Percentiles rank a stretch among this genome's conserved stretches.
Conservation (phyloP, 2,888 invertebrate genomes). For the Aquatica leii region DNA sequence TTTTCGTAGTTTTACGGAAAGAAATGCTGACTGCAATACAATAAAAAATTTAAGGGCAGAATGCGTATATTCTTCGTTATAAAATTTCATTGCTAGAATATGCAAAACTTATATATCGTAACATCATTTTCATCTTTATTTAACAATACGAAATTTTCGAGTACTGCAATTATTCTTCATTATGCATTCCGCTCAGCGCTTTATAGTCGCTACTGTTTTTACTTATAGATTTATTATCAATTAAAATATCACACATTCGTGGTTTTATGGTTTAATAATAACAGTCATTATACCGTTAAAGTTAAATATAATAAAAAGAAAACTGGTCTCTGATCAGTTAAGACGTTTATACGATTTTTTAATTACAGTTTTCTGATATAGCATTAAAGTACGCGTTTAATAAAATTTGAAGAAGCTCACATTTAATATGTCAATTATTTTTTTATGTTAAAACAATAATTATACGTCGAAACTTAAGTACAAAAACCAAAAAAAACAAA, state of each 20-base stretch:
- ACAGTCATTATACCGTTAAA: slow-evolving; percentile 49
- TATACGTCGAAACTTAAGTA: too few relatives aligned
- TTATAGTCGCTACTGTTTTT: slow-evolving; percentile 51
- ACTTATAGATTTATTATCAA: slow-evolving; percentile 43
- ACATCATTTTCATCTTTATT: too few relatives aligned
- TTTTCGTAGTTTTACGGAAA: too few relatives aligned
- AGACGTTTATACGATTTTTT: slow-evolving; percentile 36
- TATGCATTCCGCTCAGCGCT: slow-evolving; percentile 47
- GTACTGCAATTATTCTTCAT: slow-evolving; percentile 15
- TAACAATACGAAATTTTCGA: too few relatives aligned
- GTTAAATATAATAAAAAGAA: slow-evolving; percentile 29
- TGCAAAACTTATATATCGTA: too few relatives aligned
- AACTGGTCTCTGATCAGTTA: slow-evolving; percentile 42
- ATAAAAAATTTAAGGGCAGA: too few relatives aligned
- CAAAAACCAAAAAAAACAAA: too few relatives aligned
- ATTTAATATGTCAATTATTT: background rate
- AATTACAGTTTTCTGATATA: background rate
- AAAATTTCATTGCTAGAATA: too few relatives aligned
- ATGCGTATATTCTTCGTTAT: too few relatives aligned
- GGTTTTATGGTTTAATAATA: slow-evolving; percentile 54
- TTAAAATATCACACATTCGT: slow-evolving; percentile 54
- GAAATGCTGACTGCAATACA: too few relatives aligned
- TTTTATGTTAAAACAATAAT: too few relatives aligned
- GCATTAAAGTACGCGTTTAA: background rate
- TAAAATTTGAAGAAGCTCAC: background rate